Evolutionary conservation across 2,113 vertebrate species (phyloP).

Genomic region (Poicephalus meyeri): DNA sequence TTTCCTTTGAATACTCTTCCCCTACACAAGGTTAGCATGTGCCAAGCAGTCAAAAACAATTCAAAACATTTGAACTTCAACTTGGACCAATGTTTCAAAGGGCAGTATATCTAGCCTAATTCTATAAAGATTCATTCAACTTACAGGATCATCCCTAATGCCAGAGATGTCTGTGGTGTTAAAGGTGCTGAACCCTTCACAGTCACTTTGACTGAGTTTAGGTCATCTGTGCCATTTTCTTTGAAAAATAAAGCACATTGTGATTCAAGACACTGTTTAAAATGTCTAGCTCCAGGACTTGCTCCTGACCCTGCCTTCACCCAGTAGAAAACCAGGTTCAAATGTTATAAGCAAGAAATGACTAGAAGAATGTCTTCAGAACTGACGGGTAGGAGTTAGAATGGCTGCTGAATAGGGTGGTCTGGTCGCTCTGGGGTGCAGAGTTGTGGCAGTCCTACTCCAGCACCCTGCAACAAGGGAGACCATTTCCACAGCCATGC

Average conservation of each 20-base stretch:
- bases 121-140: neutral
- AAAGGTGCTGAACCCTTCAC: neutral
- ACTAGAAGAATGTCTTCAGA: neutral
- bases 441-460: neutral
- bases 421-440: neutral
- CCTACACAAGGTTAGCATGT: neutral
- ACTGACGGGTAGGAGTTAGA: neutral
- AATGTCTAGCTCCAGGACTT: neutral
- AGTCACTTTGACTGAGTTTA: neutral
- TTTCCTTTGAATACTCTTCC: neutral
- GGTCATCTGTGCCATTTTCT: neutral
- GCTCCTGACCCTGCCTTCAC: neutral
- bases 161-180: neutral
- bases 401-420: neutral
- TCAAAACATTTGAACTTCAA: fast-evolving
- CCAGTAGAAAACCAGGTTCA: neutral
- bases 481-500: neutral
- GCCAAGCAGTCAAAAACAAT: neutral
- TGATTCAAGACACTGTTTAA: neutral
- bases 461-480: neutral
- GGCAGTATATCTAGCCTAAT: neutral
- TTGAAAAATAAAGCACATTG: neutral
- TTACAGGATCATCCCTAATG: neutral
- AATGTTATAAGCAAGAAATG: neutral
- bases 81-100: neutral